Conservation (phyloP, 2,113 vertebrate genomes). For the Neopipo cinnamomea region DNA sequence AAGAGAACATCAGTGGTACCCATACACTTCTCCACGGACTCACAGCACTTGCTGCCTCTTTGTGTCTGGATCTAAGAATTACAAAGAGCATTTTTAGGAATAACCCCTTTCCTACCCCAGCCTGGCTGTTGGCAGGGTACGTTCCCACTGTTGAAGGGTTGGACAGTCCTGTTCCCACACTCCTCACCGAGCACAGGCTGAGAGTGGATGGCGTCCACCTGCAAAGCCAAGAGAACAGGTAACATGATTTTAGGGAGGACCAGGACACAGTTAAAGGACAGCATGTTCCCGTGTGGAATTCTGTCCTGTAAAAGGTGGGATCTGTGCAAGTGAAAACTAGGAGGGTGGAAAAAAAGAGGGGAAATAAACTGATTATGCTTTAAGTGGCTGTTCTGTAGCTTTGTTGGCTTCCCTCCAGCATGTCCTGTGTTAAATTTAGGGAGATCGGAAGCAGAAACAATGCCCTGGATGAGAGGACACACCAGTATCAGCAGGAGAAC, state of each 20-base stretch:
- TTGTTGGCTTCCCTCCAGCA: background rate
- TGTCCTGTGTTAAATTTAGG: conserved; percentile 20
- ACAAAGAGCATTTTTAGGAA: background rate
- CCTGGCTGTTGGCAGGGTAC: background rate
- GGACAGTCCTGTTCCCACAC: background rate
- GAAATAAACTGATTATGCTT: background rate
- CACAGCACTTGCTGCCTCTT: no score
- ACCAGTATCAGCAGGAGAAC: background rate
- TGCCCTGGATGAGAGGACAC: background rate
- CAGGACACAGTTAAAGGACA: background rate
- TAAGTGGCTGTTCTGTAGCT: background rate
- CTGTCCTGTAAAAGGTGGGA: background rate
- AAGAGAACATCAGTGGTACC: no score
- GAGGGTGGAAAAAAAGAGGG: background rate
- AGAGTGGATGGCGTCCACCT: background rate
- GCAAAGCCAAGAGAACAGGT: conserved; percentile 22
- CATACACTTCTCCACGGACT: no score
- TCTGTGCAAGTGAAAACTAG: background rate
- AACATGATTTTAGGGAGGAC: background rate
- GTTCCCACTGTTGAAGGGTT: background rate
- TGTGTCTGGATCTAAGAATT: no score
- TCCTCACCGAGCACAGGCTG: background rate
- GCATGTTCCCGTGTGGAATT: background rate
- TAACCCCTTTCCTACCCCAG: background rate
- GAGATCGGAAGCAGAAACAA: background rate